These are phyloP conservation scores for Eriocheir sinensis DNA, from an alignment of 1,140 invertebrate species.

Conservation along the genomic window DNA sequence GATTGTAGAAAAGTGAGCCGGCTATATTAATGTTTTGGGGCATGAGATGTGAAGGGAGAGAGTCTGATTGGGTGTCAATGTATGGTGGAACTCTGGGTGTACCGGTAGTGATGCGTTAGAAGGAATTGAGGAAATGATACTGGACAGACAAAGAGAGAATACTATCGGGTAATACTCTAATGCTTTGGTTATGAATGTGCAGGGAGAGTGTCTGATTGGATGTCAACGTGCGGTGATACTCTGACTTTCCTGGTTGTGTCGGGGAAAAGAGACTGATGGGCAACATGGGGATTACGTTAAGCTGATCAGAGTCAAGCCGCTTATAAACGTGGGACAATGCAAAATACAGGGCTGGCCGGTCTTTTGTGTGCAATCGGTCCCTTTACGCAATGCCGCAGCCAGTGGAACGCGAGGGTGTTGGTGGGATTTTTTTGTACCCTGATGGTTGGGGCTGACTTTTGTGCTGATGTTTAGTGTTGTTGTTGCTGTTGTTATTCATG, in stretches of 20 bases:
- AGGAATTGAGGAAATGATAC: not conserved
- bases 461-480: too few relatives aligned
- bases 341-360: not conserved
- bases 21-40: too few relatives aligned
- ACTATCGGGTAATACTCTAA: too few relatives aligned
- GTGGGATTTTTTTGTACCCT: not conserved
- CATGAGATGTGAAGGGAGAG: not conserved
- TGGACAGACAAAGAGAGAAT: too few relatives aligned
- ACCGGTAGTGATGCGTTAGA: too few relatives aligned
- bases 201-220: not conserved
- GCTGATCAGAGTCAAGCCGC: not conserved
- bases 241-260: not conserved
- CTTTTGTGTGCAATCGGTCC: slow-evolving; percentile 1
- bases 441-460: not conserved
- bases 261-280: not conserved
- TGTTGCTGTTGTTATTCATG: too few relatives aligned
- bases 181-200: not conserved
- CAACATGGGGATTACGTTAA: not conserved
- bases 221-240: not conserved
- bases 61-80: not conserved
- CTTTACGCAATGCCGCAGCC: not conserved
- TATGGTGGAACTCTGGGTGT: not conserved
- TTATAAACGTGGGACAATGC: not conserved
- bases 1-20: too few relatives aligned
- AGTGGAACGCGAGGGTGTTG: not conserved